Base-by-base conservation (phyloP, 2,797 vertebrate genomes). In the Tragelaphus eurycerus region DNA sequence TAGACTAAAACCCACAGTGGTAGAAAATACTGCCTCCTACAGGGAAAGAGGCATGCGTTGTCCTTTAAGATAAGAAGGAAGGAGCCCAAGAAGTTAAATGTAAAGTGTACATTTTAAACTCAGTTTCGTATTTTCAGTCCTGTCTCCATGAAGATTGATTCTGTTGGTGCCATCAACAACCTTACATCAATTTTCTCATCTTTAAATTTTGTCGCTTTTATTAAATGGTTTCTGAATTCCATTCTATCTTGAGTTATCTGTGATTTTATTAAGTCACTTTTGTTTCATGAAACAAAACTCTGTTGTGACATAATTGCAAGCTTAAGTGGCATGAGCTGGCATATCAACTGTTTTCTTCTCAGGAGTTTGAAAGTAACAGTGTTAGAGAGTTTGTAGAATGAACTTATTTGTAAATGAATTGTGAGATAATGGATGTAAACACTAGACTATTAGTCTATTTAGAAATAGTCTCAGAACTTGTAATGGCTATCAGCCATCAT, bases 261-360 rank as follows among this genome's bases (percentile, higher is more conserved):
- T 59, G 67, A 16, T 74, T 90, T 91, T 84, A 43, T 76, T 90
- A 54, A 54, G 19, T 54, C 50, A 82, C 19, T 82, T 82, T 34
- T 71, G 54, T 95, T 96, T 95, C 34, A 55, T 78, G 62, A 29
- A 89, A 43, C 25, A 93, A 71, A 96, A 60, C 7, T 60, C 48
- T 0, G 78, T 86, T 89, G 50, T 85, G 50, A 93, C 86, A 94
- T 76, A 96, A 60, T 87, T 94, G 29, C 64, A 97, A 92, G 76
- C 31, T 87, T 92, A 83, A 90, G 81, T 89, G 52, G 54, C 23
- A 21, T 86, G 29, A 76, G 74, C 46, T 59, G 64, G n/a, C 43
- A 25, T 50, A 55, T 31, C 23, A 46, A 16, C 78, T 31, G 34
- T 59, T 88, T 88, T 93, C 29, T 67, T 92, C 48, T 67, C 48